Evolutionary conservation across 2,797 vertebrate genomes (phyloP).

Genomic region (Amblyraja radiata): DNA sequence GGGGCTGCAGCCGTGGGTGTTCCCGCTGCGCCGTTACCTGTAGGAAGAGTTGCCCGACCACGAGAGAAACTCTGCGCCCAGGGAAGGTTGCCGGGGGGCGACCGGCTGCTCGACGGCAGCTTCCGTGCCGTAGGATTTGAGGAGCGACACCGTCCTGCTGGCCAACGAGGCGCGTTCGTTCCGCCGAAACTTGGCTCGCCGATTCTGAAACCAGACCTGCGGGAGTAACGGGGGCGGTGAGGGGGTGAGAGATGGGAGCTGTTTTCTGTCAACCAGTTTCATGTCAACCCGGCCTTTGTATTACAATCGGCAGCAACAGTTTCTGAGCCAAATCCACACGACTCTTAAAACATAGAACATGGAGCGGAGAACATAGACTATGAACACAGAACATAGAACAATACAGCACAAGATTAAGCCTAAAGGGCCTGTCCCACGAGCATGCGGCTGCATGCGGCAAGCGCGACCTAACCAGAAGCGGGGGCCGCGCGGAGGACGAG

Average conservation of each 20-base stretch:
- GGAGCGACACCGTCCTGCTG: constrained; percentile 59
- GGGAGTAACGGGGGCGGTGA: fast-evolving
- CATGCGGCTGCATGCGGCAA: no score
- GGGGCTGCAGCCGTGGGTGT: no score
- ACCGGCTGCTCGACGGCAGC: constrained; percentile 65
- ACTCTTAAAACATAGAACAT: no score
- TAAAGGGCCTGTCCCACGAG: no score
- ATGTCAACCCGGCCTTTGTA: not conserved
- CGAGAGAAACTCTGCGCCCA: constrained; percentile 62
- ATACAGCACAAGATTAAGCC: no score
- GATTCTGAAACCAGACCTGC: constrained; percentile 75
- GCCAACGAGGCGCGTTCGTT: constrained; percentile 66
- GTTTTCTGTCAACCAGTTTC: not conserved
- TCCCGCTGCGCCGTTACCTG: constrained; percentile 51
- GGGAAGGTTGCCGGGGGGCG: constrained; percentile 55
- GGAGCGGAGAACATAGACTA: no score
- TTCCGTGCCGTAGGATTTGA: constrained; percentile 67
- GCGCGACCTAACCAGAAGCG: no score
- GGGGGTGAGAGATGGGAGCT: not conserved
- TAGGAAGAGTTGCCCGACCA: constrained; percentile 62
- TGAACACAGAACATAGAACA: no score
- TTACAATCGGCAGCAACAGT: not conserved
- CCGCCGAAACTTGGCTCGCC: constrained; percentile 69
- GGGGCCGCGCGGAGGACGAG: no score
- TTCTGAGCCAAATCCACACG: no score